Evolutionary conservation across 2,888 invertebrate species (phyloP).

Genomic region (Oscheius sp.): DNA sequence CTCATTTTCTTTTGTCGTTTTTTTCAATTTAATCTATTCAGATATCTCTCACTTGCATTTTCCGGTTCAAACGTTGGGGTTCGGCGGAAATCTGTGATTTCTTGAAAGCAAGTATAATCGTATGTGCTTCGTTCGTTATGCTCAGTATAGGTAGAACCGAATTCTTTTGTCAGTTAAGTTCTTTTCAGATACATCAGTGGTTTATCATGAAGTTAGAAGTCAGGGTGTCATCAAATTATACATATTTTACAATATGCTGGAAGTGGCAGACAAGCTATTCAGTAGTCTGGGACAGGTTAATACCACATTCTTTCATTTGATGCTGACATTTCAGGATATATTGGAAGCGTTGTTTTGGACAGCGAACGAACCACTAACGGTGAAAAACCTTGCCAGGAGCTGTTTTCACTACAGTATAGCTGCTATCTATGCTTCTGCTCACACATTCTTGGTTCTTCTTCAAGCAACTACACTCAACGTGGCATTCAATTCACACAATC

Average conservation of each 20-base stretch:
- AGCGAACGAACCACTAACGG: slow-evolving; percentile 85
- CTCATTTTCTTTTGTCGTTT: slow-evolving; percentile 73
- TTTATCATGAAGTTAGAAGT: slow-evolving; percentile 77
- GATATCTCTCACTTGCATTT: slow-evolving; percentile 61
- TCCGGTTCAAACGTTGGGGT: slow-evolving; percentile 62
- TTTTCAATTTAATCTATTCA: slow-evolving; percentile 28
- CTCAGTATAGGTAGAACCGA: slow-evolving; percentile 90
- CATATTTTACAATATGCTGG: slow-evolving; percentile 99
- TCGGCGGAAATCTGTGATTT: slow-evolving; percentile 87
- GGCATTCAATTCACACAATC: slow-evolving; percentile 98
- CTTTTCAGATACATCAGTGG: slow-evolving; percentile 47
- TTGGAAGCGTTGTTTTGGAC: slow-evolving; percentile 98
- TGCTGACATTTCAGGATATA: slow-evolving; percentile 87
- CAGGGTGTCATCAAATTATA: slow-evolving; percentile 99
- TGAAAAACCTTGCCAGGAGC: slow-evolving; percentile 80
- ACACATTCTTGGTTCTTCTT: slow-evolving; percentile 86
- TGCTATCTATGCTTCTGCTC: slow-evolving; percentile 81
- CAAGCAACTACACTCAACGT: slow-evolving; percentile 96
- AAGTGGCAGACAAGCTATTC: slow-evolving; percentile 90
- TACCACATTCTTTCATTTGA: background rate
- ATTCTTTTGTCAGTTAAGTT: background rate
- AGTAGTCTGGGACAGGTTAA: slow-evolving; percentile 82
- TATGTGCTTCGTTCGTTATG: slow-evolving; percentile 78
- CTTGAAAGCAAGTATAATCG: slow-evolving; percentile 75
- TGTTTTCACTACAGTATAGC: slow-evolving; percentile 91